Evolutionary conservation across 2,888 invertebrate species (phyloP), one percentile per base, ranked within the genome.

Genomic region (Lycophotia porphyrea): DNA sequence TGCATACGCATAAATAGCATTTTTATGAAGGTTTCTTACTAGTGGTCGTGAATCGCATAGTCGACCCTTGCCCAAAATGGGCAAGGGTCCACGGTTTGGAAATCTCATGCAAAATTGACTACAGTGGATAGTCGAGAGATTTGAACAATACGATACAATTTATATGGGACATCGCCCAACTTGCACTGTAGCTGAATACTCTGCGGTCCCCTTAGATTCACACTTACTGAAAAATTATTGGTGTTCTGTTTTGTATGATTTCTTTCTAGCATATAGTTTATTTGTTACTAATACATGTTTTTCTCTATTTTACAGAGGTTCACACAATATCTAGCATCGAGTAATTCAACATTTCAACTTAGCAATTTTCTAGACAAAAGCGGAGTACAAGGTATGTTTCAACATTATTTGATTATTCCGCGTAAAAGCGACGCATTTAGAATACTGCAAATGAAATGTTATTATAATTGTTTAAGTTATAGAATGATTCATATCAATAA

Each of bases 301-400:
- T 91, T 88, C 88, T 91, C 90, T 93, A 90, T 88, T 92, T 98
- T 98, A 70, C 97, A 99, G 99, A 98, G 99, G 95, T 99, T 99
- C 96, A 99, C 99, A 95, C 99, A 99, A 97, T 99, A 99, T 97
- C 97, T 99, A 97, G 99, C 99, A 81, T 99, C 99, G 90, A 99
- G 99, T 97, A 99, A 99, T 97, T 99, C 99, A 94, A 99, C 99
- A 91, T 99, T 99, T 97, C 99, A 99, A 97, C 98, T 99, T 93
- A 98, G 98, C 96, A 99, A 98, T 97, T 99, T 99, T 96, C 97
- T 99, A 95, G 99, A 99, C 96, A 99, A 99, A 97, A 98, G 98
- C 91, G 99, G 99, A 92, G 98, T 99, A 75, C 99, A 99, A 98
- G 99, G 99, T 99, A 97, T 97, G 96, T 96, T 91, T 87, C 71